Conservation (phyloP, 2,888 invertebrate species). For the Lepetodrilus schrolli region DNA sequence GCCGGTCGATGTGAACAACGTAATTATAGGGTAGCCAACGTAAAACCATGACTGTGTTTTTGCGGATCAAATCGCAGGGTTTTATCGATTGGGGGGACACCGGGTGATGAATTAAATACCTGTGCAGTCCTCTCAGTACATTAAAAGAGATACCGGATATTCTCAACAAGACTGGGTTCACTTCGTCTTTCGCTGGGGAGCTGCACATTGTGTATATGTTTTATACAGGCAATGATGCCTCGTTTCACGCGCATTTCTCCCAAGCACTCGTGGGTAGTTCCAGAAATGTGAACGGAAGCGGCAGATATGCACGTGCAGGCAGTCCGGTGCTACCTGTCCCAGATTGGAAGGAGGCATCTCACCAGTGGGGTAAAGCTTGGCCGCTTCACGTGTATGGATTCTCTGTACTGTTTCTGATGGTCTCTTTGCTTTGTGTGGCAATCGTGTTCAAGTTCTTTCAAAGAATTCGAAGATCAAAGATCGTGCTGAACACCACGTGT, state of each 20-base stretch:
- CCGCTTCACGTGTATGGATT: slow-evolving; percentile 79
- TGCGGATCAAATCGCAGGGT: slow-evolving; percentile 23
- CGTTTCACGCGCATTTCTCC: slow-evolving; percentile 6
- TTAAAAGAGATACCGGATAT: not conserved
- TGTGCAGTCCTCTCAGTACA: not conserved
- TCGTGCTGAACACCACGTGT: slow-evolving; percentile 79
- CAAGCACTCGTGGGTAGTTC: not conserved
- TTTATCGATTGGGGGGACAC: slow-evolving; percentile 27
- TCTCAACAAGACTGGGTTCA: not conserved
- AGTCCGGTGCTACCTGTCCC: slow-evolving; percentile 57
- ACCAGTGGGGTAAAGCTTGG: slow-evolving; percentile 77
- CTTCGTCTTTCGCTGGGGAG: not conserved
- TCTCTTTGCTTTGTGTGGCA: slow-evolving; percentile 79
- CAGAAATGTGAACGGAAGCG: slow-evolving; percentile 4
- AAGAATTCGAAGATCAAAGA: slow-evolving; percentile 75
- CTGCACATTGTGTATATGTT: slow-evolving; percentile 20
- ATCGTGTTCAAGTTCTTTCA: slow-evolving; percentile 79
- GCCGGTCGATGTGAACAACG: slow-evolving; percentile 7
- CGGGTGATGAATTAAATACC: slow-evolving; percentile 19
- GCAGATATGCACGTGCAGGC: not conserved
- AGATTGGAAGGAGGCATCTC: slow-evolving; percentile 67
- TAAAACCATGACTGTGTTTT: slow-evolving; percentile 23
- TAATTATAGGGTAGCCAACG: slow-evolving; percentile 24
- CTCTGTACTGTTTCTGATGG: slow-evolving; percentile 78
- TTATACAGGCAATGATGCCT: not conserved